Percentiles rank a stretch among this genome's conserved stretches.
Evolutionary conservation across 2,113 vertebrate species (phyloP).

Genomic region (Orientallactaga bullata): DNA sequence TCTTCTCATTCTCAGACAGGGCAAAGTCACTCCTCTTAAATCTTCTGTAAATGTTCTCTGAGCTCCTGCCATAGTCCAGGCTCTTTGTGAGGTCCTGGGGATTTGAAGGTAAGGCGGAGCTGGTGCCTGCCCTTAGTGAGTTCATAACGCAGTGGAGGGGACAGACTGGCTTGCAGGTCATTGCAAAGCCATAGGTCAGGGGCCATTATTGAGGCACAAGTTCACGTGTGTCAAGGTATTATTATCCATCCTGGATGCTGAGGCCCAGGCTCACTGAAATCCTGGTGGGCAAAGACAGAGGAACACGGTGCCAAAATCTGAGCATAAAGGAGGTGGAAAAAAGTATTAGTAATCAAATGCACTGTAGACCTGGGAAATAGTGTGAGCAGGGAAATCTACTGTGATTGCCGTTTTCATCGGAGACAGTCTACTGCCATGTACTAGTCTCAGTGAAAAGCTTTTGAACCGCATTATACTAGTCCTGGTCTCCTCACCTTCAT

Average conservation of each 20-base stretch:
- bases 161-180: background rate
- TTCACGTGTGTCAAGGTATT: fast-evolving
- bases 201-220: background rate
- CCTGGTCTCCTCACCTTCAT: background rate
- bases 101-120: background rate
- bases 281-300: background rate
- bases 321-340: background rate
- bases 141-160: background rate
- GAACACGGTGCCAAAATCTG: background rate
- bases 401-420: background rate
- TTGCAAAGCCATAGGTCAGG: background rate
- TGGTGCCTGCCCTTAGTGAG: background rate
- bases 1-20: background rate
- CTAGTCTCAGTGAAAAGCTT: background rate
- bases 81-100: background rate
- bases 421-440: background rate
- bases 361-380: background rate
- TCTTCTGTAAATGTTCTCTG: background rate
- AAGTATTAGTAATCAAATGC: background rate
- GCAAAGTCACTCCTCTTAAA: background rate
- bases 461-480: fast-evolving
- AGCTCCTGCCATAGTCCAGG: background rate
- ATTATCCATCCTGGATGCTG: fast-evolving
- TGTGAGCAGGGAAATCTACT: too few species aligned
- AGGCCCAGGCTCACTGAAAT: background rate